Base-by-base conservation (phyloP, 1,140 invertebrate genomes). In the Solen grandis region DNA sequence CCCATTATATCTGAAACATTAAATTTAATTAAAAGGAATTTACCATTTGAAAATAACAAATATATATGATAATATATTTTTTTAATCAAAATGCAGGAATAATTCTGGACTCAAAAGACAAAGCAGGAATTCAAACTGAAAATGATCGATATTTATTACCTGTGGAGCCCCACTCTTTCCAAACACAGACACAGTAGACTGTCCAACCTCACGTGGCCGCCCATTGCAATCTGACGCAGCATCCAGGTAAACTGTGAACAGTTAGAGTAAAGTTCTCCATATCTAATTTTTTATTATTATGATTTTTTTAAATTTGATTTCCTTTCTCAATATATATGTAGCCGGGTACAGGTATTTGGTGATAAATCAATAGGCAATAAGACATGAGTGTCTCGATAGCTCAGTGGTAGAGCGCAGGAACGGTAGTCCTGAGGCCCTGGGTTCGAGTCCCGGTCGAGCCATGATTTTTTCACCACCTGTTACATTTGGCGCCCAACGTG, bases 221-320 rank as follows among this genome's bases (percentile, higher is more conserved):
- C 63, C 65, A 78, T 78, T 55, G 60, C 75, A 78, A 27, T 78
- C 75, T 4, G 63, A 69, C 14, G 62, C 59, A 22, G 33, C 55
- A 31, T 65, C 63, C 35, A 78, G 36, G 16, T 57, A 78, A 78
- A 68, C 75, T 78, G 75, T 66, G 19, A 46, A 46, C 41, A 46
- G 41, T 46, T 46, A 19, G 41, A 46, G 8, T 10, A 46, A n/a
- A n/a, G n/a, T n/a, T n/a, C n/a, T n/a, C n/a, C n/a, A n/a, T n/a
- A n/a, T n/a, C n/a, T n/a, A n/a, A n/a, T n/a, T n/a, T n/a, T n/a
- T n/a, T n/a, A n/a, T n/a, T n/a, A n/a, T n/a, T n/a, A n/a, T n/a
- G n/a, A n/a, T n/a, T n/a, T n/a, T n/a, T n/a, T n/a, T n/a, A n/a
- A n/a, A n/a, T n/a, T n/a, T n/a, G n/a, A n/a, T n/a, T n/a, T n/a